Conservation (phyloP, 1,140 invertebrate species). For the Cyrtorhinus lividipennis region DNA sequence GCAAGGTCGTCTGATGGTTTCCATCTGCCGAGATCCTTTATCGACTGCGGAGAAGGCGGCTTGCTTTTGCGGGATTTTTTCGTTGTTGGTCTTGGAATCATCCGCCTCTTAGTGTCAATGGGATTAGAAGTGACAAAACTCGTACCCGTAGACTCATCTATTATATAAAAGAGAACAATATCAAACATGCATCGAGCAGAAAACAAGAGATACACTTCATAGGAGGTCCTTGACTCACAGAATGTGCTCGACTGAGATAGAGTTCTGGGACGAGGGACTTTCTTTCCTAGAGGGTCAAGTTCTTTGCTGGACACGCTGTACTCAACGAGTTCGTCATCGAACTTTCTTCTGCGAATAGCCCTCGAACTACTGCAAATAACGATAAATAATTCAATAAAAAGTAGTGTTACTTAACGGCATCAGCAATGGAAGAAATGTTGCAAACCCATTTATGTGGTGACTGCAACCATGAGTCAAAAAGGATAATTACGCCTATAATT, state of each 20-base stretch:
- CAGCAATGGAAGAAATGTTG: no score
- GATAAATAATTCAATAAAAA: slow-evolving; percentile 21
- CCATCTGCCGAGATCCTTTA: slow-evolving; percentile 86
- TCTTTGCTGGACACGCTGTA: slow-evolving; percentile 29
- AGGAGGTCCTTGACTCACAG: slow-evolving; percentile 13
- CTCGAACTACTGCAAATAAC: slow-evolving; percentile 63
- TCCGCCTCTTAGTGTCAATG: slow-evolving; percentile 12
- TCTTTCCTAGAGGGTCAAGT: slow-evolving; percentile 10
- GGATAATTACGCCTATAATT: no score
- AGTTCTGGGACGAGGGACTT: slow-evolving; percentile 12
- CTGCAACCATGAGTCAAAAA: no score
- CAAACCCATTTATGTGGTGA: no score
- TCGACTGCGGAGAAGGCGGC: slow-evolving; percentile 45
- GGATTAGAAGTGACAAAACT: slow-evolving; percentile 4
- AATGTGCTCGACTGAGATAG: slow-evolving; percentile 15
- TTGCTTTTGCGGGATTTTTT: slow-evolving; percentile 36
- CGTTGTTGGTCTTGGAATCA: slow-evolving; percentile 3
- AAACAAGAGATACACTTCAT: no score
- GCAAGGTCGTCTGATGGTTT: slow-evolving; percentile 93
- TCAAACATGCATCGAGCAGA: neutral
- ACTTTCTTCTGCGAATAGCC: slow-evolving; percentile 87
- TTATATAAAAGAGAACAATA: neutral
- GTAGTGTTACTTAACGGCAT: neutral
- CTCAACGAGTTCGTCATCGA: slow-evolving; percentile 92
- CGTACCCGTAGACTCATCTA: neutral